Evolutionary conservation across 2,888 invertebrate species (phyloP), one percentile per base, ranked within the genome.

Genomic region (Hetaerina titia): DNA sequence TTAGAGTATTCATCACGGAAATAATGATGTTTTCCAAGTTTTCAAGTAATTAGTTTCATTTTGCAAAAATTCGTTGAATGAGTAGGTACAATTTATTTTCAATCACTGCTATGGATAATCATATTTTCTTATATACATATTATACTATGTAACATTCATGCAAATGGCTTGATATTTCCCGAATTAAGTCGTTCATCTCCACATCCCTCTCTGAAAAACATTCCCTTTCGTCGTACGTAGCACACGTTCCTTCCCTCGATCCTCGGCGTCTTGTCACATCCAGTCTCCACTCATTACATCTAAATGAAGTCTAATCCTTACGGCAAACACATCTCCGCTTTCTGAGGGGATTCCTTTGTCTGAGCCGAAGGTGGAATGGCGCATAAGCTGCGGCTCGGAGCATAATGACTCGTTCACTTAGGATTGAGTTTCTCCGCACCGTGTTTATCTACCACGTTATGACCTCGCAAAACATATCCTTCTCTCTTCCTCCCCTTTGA

Each of bases 391-490:
- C 81, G 13, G 81, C 81, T 22, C 13, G 74, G 74, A 45, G 92
- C 69, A 90, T 90, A 64, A 74, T 64, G 90, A 31, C 90, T 25
- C 25, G 58, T 90, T 15, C 92, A n/a, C 57, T 25, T 31, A 13
- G 74, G 25, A 74, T 74, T 74, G 69, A 69, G 56, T 92, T 92
- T n/a, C 45, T n/a, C 74, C 69, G 9, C 56, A 22, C 74, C 17
- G 56, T 64, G 69, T 92, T 74, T 90, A 90, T 90, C 90, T 17
- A n/a, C n/a, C 81, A 22, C 81, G 31, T 89, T 57, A 45, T 15
- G 64, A 9, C 58, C 31, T 64, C 64, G 63, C 45, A 45, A 9
- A n/a, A n/a, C 69, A 22, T 69, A 60, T 90, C 60, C 90, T 25
- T 57, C 69, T 90, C 64, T 31, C 69, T 69, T 0, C 13, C 69